These are phyloP conservation scores for Pseudachorutes palmiensis DNA, from an alignment of 1,140 invertebrate genomes.

Conservation along the genomic window DNA sequence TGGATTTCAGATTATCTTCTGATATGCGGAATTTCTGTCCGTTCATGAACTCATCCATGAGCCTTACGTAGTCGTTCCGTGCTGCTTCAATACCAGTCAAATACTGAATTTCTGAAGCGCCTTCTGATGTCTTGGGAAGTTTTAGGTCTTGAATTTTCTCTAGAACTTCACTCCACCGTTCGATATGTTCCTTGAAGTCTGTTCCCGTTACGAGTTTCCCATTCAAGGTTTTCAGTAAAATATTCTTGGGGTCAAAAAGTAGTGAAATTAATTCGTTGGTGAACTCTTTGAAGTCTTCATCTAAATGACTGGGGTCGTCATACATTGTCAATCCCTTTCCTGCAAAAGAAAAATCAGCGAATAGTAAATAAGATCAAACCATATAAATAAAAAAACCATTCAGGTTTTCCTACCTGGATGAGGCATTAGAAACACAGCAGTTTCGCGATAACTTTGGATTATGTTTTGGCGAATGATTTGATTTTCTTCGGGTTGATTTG, in stretches of 20 bases:
- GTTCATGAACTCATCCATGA: not conserved
- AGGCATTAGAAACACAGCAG: slow-evolving; percentile 3
- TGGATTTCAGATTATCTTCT: not conserved
- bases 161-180: not conserved
- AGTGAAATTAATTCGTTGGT: not conserved
- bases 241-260: not conserved
- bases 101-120: not conserved
- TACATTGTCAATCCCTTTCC: not conserved
- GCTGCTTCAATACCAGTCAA: not conserved
- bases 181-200: not conserved
- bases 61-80: not conserved
- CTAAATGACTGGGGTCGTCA: not conserved
- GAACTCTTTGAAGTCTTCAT: not conserved
- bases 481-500: not conserved
- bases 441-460: not conserved
- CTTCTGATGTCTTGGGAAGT: not conserved
- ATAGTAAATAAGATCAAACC: too few species aligned
- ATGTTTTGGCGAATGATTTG: not conserved
- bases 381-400: not conserved
- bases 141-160: not conserved
- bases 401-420: not conserved
- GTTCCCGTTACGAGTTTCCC: not conserved
- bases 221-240: not conserved
- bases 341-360: too few species aligned
- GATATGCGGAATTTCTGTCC: not conserved